These are phyloP conservation scores for Cottoperca gobio DNA, from an alignment of 2,797 vertebrate genomes.

Conservation along the genomic window DNA sequence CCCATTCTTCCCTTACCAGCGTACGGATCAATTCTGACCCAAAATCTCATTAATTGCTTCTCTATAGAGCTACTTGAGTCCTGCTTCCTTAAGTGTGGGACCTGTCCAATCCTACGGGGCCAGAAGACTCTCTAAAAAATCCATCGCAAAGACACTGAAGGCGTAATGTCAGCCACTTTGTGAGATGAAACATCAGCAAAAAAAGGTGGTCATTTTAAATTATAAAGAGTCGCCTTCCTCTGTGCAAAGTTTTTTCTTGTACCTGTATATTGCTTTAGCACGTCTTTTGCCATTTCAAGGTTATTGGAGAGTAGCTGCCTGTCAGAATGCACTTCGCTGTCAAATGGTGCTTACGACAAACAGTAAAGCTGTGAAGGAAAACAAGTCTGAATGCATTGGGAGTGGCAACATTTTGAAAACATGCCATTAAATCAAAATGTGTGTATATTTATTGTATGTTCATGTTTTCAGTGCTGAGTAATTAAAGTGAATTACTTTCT, in stretches of 20 bases:
- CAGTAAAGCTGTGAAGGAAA: neutral
- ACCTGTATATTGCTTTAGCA: conserved; percentile 29
- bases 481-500: neutral
- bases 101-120: conserved; percentile 60
- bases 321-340: neutral
- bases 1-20: conserved; percentile 58
- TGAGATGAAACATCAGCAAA: conserved; percentile 67
- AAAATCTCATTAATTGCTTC: conserved; percentile 76
- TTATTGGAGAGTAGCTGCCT: neutral
- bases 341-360: conserved; percentile 8
- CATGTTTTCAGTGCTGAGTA: neutral
- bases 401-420: no score
- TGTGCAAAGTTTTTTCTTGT: conserved; percentile 29
- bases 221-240: conserved; percentile 39
- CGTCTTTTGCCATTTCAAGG: conserved; percentile 10
- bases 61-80: conserved; percentile 63
- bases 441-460: neutral
- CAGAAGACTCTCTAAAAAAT: conserved; percentile 56
- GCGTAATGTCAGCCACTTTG: conserved; percentile 57
- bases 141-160: conserved; percentile 61
- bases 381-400: neutral
- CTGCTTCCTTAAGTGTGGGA: conserved; percentile 51
- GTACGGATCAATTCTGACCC: conserved; percentile 61
- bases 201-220: conserved; percentile 66
- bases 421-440: no score